Conservation (phyloP, 23 tunicate species). For the Oikopleura dioica region DNA sequence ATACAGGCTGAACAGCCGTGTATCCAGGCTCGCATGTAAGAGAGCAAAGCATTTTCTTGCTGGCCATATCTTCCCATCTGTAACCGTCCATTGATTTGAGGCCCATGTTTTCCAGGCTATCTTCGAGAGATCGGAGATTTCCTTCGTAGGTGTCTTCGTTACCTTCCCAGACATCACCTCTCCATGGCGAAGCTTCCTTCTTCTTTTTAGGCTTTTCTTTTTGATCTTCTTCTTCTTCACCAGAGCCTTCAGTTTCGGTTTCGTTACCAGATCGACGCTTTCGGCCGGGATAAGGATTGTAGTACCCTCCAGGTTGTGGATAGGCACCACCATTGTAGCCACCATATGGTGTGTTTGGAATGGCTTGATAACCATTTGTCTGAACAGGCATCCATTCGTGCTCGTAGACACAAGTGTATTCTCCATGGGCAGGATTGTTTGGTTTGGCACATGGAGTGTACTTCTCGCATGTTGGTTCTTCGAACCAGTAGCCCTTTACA, state of each 20-base stretch:
- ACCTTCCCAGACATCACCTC: background rate
- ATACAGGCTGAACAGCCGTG: background rate
- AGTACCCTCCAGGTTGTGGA: background rate
- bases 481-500: conserved; percentile 5
- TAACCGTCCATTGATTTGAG: background rate
- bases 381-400: too few species aligned
- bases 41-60: background rate
- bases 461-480: background rate
- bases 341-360: too few species aligned
- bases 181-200: background rate
- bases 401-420: background rate
- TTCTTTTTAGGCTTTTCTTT: background rate
- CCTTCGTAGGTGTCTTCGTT: background rate
- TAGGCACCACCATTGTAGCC: background rate
- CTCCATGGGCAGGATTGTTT: background rate
- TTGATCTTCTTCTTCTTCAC: background rate
- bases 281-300: background rate
- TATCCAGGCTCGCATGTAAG: background rate
- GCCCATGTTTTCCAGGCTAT: background rate
- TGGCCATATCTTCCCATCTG: background rate
- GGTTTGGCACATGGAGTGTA: background rate
- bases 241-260: background rate
- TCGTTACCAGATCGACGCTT: background rate
- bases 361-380: too few species aligned
- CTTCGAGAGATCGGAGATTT: background rate